Base-by-base conservation (phyloP, 2,888 invertebrate species). In the Helleia helle region DNA sequence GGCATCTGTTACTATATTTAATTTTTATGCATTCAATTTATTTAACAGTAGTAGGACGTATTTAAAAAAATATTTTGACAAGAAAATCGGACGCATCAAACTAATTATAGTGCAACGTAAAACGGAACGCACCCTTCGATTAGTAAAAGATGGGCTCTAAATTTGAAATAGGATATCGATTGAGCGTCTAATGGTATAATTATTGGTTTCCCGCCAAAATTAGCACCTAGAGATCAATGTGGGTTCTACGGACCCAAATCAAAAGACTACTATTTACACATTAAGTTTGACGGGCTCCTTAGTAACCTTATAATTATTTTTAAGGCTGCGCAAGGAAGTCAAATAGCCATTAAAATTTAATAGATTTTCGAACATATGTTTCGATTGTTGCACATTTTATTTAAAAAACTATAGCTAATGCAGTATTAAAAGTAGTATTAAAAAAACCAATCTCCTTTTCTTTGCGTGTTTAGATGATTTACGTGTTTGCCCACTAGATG, bases 271-370 rank as follows among this genome's bases (percentile, higher is more conserved):
- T 77, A 84, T 84, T 83, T 83, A 79, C 71, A 71, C 80, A 83
- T 84, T 83, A 84, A 59, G 50, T 79, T 65, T 80, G 83, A 81
- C 83, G 79, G 77, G 61, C 73, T 74, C 70, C 72, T 77, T 79
- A 76, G 64, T 66, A 69, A 60, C 68, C 64, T 62, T 73, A 67
- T 80, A 76, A 83, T 83, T 80, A 80, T 73, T 70, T 72, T 58
- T 67, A 69, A 64, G 68, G 65, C 65, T 66, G 64, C 67, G 69
- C 59, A 59, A 69, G 66, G 68, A 63, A 62, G 66, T 61, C 59
- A 50, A 52, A 63, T 65, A 71, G 71, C 67, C 70, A 62, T 55
- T 57, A 52, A 50, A 52, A 56, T 42, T 52, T 77, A 77, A 79
- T 77, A 75, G 76, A 76, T 77, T 75, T 73, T 61, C 55, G 50